A percentile compares a stretch with the other conserved stretches of the same genome.
phyloP scores from a whole-genome alignment of 2,888 invertebrate genomes.

The Chymomyza procnemis region DNA sequence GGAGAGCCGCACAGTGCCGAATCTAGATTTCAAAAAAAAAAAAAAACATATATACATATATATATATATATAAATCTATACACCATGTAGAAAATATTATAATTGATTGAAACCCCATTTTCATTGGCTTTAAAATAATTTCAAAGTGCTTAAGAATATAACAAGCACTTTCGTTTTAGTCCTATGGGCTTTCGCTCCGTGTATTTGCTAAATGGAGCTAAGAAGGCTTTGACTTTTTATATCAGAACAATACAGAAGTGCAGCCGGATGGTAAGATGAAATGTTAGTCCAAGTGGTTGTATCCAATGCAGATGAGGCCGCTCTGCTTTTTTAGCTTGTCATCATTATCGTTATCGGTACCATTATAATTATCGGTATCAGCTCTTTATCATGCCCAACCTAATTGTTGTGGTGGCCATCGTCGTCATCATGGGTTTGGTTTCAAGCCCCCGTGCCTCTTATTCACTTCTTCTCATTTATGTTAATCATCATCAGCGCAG shows the following conservation, averaged over 20 bases:
- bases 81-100: no score
- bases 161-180: not conserved
- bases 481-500: constrained; percentile 2
- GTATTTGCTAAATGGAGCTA: not conserved
- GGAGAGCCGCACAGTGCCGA: no score
- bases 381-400: not conserved
- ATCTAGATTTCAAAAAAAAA: no score
- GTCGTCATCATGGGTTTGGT: not conserved
- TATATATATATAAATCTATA: no score
- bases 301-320: not conserved
- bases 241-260: not conserved
- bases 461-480: not conserved
- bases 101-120: no score
- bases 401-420: not conserved
- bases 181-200: not conserved
- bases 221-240: not conserved
- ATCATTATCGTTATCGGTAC: not conserved
- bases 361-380: not conserved
- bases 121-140: no score
- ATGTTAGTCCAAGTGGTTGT: not conserved
- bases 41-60: no score
- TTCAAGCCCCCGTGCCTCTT: not conserved
- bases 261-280: not conserved
- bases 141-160: not conserved
- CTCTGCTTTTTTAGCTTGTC: not conserved